Base-by-base conservation (phyloP, 2,113 vertebrate species). In the Typhlomys cinereus region DNA sequence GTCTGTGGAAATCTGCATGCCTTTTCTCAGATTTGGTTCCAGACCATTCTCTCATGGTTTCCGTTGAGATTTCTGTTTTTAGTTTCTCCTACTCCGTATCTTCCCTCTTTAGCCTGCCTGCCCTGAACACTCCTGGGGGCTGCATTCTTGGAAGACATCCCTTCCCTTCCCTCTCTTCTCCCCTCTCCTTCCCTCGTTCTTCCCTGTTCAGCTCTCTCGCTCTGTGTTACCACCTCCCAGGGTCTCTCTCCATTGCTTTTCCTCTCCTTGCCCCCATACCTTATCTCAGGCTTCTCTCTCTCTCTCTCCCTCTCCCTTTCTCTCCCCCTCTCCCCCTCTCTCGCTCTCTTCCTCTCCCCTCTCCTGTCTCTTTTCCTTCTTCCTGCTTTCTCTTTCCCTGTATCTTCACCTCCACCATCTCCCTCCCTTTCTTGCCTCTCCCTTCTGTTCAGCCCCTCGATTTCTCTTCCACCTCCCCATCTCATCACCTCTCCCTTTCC, bases 1-100 rank as follows among this genome's bases (percentile, higher is more conserved):
- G 98, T 96, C 97, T 98, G 99, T 94, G 99, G 98, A 98, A 99
- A 98, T 98, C 97, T 96, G 99, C 99, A 99, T 99, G 99, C 98
- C 98, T 96, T 96, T 98, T 98, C 96, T 39, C 0, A 94, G 91
- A 96, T 98, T 98, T 97, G 95, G 88, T 97, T 98, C 97, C 94
- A 94, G 97, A 92, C 89, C 97, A 98, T 98, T 96, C 92, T 98
- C 96, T 98, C 97, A 97, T 97, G 95, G 98, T 97, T 98, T 97
- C 2, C 0, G 69, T 98, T 98, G 97, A 83, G 66, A 87, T 97
- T 98, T 93, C 88, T 98, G 97, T 98, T 59, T 67, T 90, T 97
- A 89, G 79, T 98, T 98, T 95, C 92, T 95, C 92, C 97, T 97
- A 96, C 91, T 98, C 96, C 81, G 76, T 98, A 98, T 98, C 97